phyloP scores from a whole-genome alignment of 1,140 invertebrate species.

The Drosophila baimaii region DNA sequence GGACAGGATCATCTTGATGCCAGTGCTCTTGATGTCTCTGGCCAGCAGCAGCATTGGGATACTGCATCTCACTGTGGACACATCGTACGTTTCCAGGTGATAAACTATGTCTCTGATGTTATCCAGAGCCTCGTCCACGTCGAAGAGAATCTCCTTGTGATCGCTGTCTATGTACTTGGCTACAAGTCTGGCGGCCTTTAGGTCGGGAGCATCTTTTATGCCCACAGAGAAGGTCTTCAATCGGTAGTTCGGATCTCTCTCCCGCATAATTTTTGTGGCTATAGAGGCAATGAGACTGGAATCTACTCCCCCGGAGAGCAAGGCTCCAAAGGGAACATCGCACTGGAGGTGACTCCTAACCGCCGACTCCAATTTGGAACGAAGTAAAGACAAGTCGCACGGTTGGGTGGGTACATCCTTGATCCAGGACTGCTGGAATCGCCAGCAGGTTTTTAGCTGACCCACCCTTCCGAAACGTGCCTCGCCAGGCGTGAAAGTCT shows the following conservation, averaged over 20 bases:
- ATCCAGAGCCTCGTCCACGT: slow-evolving; percentile 90
- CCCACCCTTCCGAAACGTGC: slow-evolving; percentile 62
- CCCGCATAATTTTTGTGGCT: slow-evolving; percentile 86
- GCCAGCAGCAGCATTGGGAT: slow-evolving; percentile 91
- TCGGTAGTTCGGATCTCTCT: slow-evolving; percentile 63
- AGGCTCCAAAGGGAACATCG: slow-evolving; percentile 78
- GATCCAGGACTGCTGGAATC: slow-evolving; percentile 69
- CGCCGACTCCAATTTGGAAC: slow-evolving; percentile 67
- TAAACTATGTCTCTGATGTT: slow-evolving; percentile 89
- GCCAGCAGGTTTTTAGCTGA: slow-evolving; percentile 46
- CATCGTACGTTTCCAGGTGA: slow-evolving; percentile 94
- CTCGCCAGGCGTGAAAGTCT: slow-evolving; percentile 70
- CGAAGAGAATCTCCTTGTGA: slow-evolving; percentile 94
- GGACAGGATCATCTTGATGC: slow-evolving; percentile 90
- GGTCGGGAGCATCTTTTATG: slow-evolving; percentile 93
- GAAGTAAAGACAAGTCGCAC: slow-evolving; percentile 61
- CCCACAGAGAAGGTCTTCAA: slow-evolving; percentile 94
- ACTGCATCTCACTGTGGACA: slow-evolving; percentile 94
- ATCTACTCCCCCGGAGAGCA: slow-evolving; percentile 93
- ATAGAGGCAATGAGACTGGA: slow-evolving; percentile 93
- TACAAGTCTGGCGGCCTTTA: slow-evolving; percentile 92
- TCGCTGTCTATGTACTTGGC: slow-evolving; percentile 93
- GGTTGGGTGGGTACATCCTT: slow-evolving; percentile 44
- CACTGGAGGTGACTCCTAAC: slow-evolving; percentile 82
- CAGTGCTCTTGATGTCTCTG: slow-evolving; percentile 87